phyloP scores from a whole-genome alignment of 2,113 vertebrate genomes.

The Pantherophis guttatus region DNA sequence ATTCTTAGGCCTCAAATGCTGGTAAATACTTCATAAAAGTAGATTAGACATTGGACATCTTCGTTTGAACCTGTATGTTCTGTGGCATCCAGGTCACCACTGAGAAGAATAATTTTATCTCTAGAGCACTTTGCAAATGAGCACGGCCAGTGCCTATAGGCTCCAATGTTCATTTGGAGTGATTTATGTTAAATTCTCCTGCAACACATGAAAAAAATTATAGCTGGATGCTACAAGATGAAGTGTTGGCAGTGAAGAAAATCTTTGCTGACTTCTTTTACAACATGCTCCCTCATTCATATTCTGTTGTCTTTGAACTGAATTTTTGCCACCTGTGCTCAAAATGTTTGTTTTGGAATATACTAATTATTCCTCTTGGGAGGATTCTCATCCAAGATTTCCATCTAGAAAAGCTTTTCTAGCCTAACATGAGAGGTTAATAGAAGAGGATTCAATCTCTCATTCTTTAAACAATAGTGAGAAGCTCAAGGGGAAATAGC shows the following conservation, averaged over 20 bases:
- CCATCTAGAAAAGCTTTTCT: slow-evolving; percentile 11
- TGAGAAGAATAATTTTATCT: background rate
- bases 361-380: background rate
- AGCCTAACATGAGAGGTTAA: slow-evolving; percentile 1
- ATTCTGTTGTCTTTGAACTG: background rate
- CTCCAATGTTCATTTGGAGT: background rate
- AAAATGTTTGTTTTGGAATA: background rate
- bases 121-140: background rate
- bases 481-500: slow-evolving; percentile 9
- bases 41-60: background rate
- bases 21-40: background rate
- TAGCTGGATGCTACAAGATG: background rate
- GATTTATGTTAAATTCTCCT: background rate
- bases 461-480: slow-evolving; percentile 28
- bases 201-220: background rate
- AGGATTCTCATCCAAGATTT: background rate
- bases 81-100: background rate
- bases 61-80: background rate
- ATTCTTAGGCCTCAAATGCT: background rate
- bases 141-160: background rate
- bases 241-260: background rate
- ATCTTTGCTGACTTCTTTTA: background rate
- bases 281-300: background rate
- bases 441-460: background rate
- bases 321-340: background rate